These are phyloP conservation scores for Drosophila sechellia DNA, from an alignment of 1,140 invertebrate species.

Conservation along the genomic window DNA sequence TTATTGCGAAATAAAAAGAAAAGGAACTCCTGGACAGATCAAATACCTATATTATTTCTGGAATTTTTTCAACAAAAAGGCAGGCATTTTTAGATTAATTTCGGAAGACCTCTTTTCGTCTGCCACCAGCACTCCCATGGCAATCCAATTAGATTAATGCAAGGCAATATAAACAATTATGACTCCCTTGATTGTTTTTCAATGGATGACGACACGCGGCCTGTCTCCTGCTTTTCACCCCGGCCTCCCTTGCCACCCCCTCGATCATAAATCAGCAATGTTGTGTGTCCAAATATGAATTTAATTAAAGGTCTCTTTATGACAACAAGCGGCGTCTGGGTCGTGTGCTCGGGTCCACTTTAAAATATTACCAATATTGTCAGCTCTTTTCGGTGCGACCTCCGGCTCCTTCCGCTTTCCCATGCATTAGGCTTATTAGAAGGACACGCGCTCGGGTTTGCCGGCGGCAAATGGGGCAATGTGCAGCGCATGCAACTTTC, in stretches of 20 bases:
- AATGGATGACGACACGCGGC: conserved; percentile 39
- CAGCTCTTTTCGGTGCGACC: conserved; percentile 63
- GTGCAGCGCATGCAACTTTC: conserved; percentile 56
- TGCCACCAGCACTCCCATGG: conserved; percentile 5
- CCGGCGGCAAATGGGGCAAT: conserved; percentile 32
- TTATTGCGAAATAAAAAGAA: not conserved
- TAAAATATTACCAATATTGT: conserved; percentile 82
- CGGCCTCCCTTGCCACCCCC: not conserved
- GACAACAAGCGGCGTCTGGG: conserved; percentile 62
- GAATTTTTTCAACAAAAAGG: no score
- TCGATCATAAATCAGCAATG: conserved; percentile 67
- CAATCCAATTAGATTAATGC: conserved; percentile 51
- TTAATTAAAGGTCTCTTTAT: conserved; percentile 79
- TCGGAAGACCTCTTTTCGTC: not conserved
- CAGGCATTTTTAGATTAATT: not conserved
- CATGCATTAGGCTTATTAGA: conserved; percentile 81
- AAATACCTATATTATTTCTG: no score
- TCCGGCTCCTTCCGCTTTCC: conserved; percentile 34
- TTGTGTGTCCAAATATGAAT: conserved; percentile 71
- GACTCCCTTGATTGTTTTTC: conserved; percentile 51
- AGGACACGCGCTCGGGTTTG: conserved; percentile 59
- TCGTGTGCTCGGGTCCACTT: conserved; percentile 66
- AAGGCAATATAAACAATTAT: conserved; percentile 45
- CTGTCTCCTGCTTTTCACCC: not conserved
- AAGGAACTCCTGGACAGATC: not conserved